Conservation (phyloP, 2,888 invertebrate genomes). For the Amblyteles armatorius region DNA sequence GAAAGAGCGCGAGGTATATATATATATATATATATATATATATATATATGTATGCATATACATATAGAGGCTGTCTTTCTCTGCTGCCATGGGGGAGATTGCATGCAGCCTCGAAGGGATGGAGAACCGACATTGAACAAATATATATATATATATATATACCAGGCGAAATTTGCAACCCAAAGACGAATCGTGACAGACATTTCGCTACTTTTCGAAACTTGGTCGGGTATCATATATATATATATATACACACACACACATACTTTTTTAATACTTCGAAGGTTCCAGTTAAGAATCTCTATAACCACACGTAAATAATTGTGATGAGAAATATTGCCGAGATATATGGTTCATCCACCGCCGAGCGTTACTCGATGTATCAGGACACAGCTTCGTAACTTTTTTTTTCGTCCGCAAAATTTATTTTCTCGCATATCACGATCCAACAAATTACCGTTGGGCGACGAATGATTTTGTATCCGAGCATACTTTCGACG, state of each 20-base stretch:
- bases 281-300: slow-evolving; percentile 5
- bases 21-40: not conserved
- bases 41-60: not conserved
- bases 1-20: slow-evolving; percentile 12
- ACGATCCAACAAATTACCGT: not conserved
- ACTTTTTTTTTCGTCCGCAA: not conserved
- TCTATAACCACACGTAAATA: not conserved
- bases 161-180: slow-evolving; percentile 31
- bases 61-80: not conserved
- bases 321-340: not conserved
- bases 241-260: not conserved
- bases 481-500: not conserved
- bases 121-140: slow-evolving; percentile 25
- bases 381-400: not conserved
- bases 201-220: slow-evolving; percentile 30
- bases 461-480: not conserved
- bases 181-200: slow-evolving; percentile 40
- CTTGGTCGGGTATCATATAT: not conserved
- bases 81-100: slow-evolving; percentile 8
- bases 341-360: not conserved
- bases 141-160: slow-evolving; percentile 26
- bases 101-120: slow-evolving; percentile 30
- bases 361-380: not conserved
- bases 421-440: not conserved
- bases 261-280: not conserved